Base-by-base conservation (phyloP, 2,113 vertebrate species). In the Aptenodytes forsteri region DNA sequence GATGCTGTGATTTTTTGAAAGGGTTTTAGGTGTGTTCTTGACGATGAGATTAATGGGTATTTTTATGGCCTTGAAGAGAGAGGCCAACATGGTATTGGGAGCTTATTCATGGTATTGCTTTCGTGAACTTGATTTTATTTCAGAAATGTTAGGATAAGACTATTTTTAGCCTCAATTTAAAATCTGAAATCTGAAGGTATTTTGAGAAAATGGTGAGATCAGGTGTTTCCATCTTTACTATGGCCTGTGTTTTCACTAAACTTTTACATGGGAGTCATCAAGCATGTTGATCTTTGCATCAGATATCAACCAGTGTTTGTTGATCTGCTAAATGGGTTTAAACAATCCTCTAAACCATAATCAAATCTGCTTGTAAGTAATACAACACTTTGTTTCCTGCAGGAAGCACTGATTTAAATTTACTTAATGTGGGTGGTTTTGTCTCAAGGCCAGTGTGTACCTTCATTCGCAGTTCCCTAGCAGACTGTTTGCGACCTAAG, bases 361-460 rank as follows among this genome's bases (percentile, higher is more conserved):
- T 89, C 67, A 89, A 77, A 95, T 77, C 78, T 94, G n/a, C 49
- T 83, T 95, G 54, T 93, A 94, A 96, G 76, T 90, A 92, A 83
- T 73, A 55, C 70, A 93, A 72, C 49, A 54, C 78, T 92, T 87
- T 87, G 67, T 83, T 91, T 94, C 62, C 75, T 93, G 64, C 62
- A 94, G 91, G 89, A 94, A 91, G 59, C 58, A 44, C 62, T 90
- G 91, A 70, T 91, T 83, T 83, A 77, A 88, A 91, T 90, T 85
- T 91, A 70, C 52, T 90, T 90, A 30, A 70, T 90, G 90, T 96
- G 92, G 85, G 83, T 90, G 72, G 85, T 80, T 90, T 93, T 97
- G 76, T 95, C 85, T 93, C 50, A 86, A 95, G 79, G 87, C 93
- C 90, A 95, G 88, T 9, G 1, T 54, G 79, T 89, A 93, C 92